A percentile compares a stretch with the other conserved stretches of the same genome.
phyloP scores from a whole-genome alignment of 2,797 vertebrate species.

The Tamandua tetradactyla region DNA sequence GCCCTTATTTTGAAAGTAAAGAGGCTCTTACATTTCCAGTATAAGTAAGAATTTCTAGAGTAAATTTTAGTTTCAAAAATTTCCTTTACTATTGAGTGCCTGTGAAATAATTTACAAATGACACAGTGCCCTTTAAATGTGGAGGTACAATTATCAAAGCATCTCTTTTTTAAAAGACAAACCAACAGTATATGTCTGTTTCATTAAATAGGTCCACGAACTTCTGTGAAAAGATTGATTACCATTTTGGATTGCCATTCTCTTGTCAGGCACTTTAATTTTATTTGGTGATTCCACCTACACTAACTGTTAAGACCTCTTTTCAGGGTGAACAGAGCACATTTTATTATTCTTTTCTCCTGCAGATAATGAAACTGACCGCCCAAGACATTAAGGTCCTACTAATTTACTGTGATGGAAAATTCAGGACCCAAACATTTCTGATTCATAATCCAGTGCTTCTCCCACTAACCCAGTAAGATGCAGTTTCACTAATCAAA shows the following conservation, averaged over 20 bases:
- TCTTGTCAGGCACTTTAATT: background rate
- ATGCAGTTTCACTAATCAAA: background rate
- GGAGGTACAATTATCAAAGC: slow-evolving; percentile 36
- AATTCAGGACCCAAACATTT: background rate
- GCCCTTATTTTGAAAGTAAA: slow-evolving; percentile 19
- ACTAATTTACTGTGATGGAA: background rate
- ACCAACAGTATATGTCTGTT: slow-evolving; percentile 22
- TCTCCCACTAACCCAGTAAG: background rate
- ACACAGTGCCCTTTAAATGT: slow-evolving; percentile 61
- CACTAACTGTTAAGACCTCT: background rate
- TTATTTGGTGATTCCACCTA: background rate
- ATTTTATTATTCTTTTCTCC: background rate
- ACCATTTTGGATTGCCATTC: background rate
- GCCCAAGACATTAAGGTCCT: background rate
- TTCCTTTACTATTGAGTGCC: slow-evolving; percentile 47
- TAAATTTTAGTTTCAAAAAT: slow-evolving; percentile 45
- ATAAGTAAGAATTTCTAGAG: background rate
- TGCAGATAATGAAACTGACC: background rate
- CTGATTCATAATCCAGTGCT: background rate
- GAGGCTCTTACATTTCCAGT: slow-evolving; percentile 3
- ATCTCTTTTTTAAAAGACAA: slow-evolving; percentile 51
- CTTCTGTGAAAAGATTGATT: slow-evolving; percentile 18
- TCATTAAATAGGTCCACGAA: slow-evolving; percentile 37
- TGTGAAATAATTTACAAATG: slow-evolving; percentile 65
- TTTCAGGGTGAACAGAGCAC: background rate